A percentile compares a stretch with the other conserved stretches of the same genome.
phyloP scores from a whole-genome alignment of 2,888 invertebrate genomes.

The Parascotia fuliginaria region DNA sequence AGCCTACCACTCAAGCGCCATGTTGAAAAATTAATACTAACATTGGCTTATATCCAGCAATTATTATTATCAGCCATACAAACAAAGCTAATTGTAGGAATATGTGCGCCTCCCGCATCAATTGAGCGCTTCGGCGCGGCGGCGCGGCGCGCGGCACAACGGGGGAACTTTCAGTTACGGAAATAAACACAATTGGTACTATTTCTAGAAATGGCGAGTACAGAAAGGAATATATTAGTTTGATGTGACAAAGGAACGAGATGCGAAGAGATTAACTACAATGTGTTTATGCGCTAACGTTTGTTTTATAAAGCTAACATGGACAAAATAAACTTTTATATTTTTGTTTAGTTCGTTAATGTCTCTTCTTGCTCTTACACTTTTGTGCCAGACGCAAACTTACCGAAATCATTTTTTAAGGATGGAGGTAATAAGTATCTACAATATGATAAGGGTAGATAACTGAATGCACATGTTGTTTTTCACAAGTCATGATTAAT shows the following conservation, averaged over 20 bases:
- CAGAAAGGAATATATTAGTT: conserved; percentile 31
- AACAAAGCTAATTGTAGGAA: conserved; percentile 82
- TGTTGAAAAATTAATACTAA: conserved; percentile 71
- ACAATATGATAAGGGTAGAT: too few relatives aligned
- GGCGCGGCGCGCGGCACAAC: conserved; percentile 68
- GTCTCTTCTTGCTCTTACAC: too few relatives aligned
- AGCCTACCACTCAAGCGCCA: conserved; percentile 63
- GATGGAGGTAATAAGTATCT: too few relatives aligned
- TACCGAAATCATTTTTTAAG: too few relatives aligned
- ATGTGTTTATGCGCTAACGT: conserved; percentile 3
- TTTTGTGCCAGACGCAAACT: too few relatives aligned
- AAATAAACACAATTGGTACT: conserved; percentile 77
- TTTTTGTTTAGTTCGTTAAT: too few relatives aligned
- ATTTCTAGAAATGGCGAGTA: conserved; percentile 74
- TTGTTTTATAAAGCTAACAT: neutral
- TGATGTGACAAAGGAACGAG: conserved; percentile 24
- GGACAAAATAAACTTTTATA: too few relatives aligned
- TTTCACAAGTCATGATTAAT: too few relatives aligned
- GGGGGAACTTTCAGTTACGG: conserved; percentile 79
- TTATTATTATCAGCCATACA: conserved; percentile 73
- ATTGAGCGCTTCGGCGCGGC: conserved; percentile 71
- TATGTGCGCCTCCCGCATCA: conserved; percentile 80
- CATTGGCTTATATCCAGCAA: conserved; percentile 70
- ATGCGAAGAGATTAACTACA: conserved; percentile 22
- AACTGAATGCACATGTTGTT: too few relatives aligned